phyloP scores from a whole-genome alignment of 1,140 invertebrate species.

The Sitobion miscanthi region DNA sequence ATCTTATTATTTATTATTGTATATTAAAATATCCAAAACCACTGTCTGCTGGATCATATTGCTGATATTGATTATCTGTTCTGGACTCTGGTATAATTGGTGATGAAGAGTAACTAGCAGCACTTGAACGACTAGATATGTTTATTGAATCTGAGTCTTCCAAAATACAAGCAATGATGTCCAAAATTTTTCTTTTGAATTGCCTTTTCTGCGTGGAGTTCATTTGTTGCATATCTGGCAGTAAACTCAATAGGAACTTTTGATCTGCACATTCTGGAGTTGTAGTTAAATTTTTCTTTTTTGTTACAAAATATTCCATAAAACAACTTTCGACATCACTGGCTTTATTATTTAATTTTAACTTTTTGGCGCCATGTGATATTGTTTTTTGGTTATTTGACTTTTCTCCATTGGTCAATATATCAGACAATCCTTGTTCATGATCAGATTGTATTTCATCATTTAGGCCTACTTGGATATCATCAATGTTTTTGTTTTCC shows the following conservation, averaged over 20 bases:
- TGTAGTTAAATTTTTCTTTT: background rate
- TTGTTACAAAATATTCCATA: background rate
- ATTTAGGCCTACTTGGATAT: background rate
- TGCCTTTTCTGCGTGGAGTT: background rate
- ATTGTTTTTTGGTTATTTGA: background rate
- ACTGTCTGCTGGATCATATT: background rate
- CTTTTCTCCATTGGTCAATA: background rate
- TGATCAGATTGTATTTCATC: background rate
- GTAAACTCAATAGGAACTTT: background rate
- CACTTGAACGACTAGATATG: background rate
- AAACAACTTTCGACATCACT: slow-evolving; percentile 16
- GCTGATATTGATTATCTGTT: background rate
- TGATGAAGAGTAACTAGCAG: background rate
- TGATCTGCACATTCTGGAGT: slow-evolving; percentile 1
- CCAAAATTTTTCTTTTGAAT: slow-evolving; percentile 5
- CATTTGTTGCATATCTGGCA: background rate
- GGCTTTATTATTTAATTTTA: background rate
- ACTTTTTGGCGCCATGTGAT: background rate
- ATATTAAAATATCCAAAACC: background rate
- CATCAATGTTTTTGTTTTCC: background rate
- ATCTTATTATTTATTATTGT: background rate
- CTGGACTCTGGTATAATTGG: background rate
- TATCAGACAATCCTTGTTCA: background rate
- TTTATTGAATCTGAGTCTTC: background rate
- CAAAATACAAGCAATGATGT: background rate